Conservation (phyloP, 2,888 invertebrate genomes). For the Heliconius charithonia region DNA sequence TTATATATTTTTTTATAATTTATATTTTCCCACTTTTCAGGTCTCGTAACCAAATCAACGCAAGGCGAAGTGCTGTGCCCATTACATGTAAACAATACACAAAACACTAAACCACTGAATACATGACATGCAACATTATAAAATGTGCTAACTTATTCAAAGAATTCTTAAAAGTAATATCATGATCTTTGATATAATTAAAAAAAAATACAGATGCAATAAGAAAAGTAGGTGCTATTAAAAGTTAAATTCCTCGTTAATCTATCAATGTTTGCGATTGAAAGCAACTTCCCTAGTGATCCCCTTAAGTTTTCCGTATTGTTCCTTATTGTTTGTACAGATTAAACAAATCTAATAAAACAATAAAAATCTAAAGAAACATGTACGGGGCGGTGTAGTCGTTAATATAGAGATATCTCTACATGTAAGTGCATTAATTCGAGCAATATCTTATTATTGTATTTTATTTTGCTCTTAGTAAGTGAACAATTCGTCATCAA, state of each 20-base stretch:
- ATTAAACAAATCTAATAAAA: conserved; percentile 8
- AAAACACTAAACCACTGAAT: background rate
- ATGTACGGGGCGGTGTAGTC: background rate
- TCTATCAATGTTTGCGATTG: conserved; percentile 23
- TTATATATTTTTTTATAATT: background rate
- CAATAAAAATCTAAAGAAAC: background rate
- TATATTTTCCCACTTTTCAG: background rate
- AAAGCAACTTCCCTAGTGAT: conserved; percentile 10
- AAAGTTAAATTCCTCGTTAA: conserved; percentile 14
- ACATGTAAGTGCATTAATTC: background rate
- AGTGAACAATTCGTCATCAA: background rate
- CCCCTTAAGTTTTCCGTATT: conserved; percentile 8
- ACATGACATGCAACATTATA: too few relatives aligned
- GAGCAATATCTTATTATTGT: background rate
- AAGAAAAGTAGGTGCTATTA: background rate
- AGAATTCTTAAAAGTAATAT: too few relatives aligned
- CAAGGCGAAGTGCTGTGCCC: conserved; percentile 11
- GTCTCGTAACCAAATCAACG: background rate
- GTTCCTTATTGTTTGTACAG: conserved; percentile 6
- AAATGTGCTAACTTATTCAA: too few relatives aligned
- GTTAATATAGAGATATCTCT: background rate
- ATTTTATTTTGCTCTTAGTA: background rate
- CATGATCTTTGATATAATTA: background rate
- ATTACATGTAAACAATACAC: background rate
- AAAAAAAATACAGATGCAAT: background rate